Evolutionary conservation across 2,888 invertebrate species (phyloP), one percentile per base, ranked within the genome.

Genomic region (Catocala nupta): DNA sequence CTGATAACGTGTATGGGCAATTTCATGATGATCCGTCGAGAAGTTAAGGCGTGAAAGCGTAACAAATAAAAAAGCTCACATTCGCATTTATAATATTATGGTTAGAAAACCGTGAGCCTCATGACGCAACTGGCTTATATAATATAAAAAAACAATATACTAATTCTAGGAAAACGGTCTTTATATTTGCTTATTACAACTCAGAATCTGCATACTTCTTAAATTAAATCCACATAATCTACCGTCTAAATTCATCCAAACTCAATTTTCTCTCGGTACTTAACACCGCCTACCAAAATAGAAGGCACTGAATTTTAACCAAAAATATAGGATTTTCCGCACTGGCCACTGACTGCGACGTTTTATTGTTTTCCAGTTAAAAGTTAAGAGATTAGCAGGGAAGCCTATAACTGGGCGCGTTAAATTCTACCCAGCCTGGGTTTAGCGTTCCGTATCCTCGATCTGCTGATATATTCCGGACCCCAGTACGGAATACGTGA

Each of bases 371-470:
- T 85, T 80, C 82, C 78, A 83, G 85, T 84, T 85, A 84, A 89
- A 85, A 90, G 89, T 87, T 85, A 83, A 87, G 88, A 88, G 88
- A 89, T 89, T 89, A 89, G 81, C 80, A 75, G 76, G 75, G 71
- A 65, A 69, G 66, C 69, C 68, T 65, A 80, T 84, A 82, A 83
- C 83, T 70, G 83, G 65, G 77, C 80, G 80, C 81, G 81, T 82
- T 84, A 86, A 87, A 87, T 84, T 79, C 71, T 68, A 51, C 44
- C 49, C 45, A 33, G 5, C 11, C 13, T 9, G 42, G n/a, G 44
- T 63, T 50, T 58, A 58, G 61, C 61, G 63, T 64, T 71, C 68
- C 65, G 62, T 65, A 65, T 59, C 45, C 58, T 44, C 16, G 36
- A 59, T 61, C 54, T 57, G 59, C 36, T 68, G 59, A 58, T 53